Evolutionary conservation across 1,140 invertebrate genomes (phyloP), one percentile per base, ranked within the genome.

Genomic region (Dendrolimus kikuchii): DNA sequence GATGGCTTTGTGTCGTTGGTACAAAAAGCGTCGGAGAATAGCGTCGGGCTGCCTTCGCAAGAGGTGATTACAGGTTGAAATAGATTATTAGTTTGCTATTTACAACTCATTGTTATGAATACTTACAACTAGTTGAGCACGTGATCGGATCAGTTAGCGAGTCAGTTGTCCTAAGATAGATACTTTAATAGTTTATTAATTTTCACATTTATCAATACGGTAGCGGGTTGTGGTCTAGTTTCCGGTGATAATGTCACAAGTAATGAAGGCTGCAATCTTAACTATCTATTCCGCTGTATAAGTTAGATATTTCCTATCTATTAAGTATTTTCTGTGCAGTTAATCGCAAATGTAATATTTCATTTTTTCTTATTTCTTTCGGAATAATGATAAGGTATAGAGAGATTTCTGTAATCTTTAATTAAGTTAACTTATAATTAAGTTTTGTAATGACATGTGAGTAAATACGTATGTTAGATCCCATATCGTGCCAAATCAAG

Each of bases 11-110:
- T 68, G 62, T 59, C 48, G 60, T 55, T 42, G 46, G 56, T 55
- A 62, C 66, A 80, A 71, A 74, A 75, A 71, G 56, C 67, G 60
- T 59, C 59, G 61, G 62, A 77, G 68, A 76, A 65, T 62, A 57
- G 51, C 59, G 52, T 53, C 54, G n/a, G 38, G 9, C 64, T 56
- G 66, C 63, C 69, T 77, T 74, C 69, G 66, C 65, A 66, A 23
- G 54, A 59, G 58, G 51, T 73, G 75, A 75, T 77, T 77, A 72
- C 56, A 59, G 68, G 63, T 66, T 65, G 66, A 68, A 68, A 64
- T 66, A 64, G 59, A 66, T 66, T 66, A 68, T 74, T 70, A 64
- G 56, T 65, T 67, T 58, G 64, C 57, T 56, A 66, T 62, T 72
- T 64, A 73, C 60, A 65, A 57, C 54, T 59, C 61, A 70, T 73